Conservation (phyloP, 2,888 invertebrate species). For the Callyntrura sp. region DNA sequence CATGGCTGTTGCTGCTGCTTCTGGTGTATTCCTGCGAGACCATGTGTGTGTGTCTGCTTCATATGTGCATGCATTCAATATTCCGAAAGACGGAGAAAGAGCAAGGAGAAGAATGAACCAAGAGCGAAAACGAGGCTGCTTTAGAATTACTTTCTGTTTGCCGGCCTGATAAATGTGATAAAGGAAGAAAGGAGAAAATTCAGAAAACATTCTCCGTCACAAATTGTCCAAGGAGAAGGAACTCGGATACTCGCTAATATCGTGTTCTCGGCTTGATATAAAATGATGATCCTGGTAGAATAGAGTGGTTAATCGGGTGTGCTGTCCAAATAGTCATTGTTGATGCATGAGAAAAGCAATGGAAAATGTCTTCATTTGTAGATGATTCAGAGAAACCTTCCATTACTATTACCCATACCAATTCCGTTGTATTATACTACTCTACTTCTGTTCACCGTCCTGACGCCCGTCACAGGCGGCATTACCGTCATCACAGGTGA, state of each 20-base stretch:
- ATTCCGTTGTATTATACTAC: background rate
- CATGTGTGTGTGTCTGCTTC: slow-evolving; percentile 10
- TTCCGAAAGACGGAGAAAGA: slow-evolving; percentile 3
- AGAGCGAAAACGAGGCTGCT: background rate
- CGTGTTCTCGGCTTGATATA: background rate
- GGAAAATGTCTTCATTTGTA: background rate
- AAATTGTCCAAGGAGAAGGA: slow-evolving; percentile 23
- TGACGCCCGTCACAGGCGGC: background rate
- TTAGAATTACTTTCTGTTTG: slow-evolving; percentile 20
- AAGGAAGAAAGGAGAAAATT: slow-evolving; percentile 10
- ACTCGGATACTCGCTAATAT: background rate
- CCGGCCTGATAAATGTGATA: slow-evolving; percentile 15
- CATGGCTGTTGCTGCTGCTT: slow-evolving; percentile 67
- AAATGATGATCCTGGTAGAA: slow-evolving; percentile 4
- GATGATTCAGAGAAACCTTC: too few species aligned
- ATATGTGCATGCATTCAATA: slow-evolving; percentile 24
- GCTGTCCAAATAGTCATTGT: slow-evolving; percentile 44
- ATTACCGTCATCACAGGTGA: too few species aligned
- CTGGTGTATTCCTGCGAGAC: slow-evolving; percentile 59
- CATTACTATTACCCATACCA: too few species aligned
- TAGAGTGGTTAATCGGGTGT: background rate
- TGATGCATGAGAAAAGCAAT: slow-evolving; percentile 57
- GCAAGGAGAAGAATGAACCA: background rate
- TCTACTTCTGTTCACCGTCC: background rate
- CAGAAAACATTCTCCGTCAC: slow-evolving; percentile 21